Evolutionary conservation across 2,888 invertebrate genomes (phyloP), one percentile per base, ranked within the genome.

Genomic region (Anthophora plumipes): DNA sequence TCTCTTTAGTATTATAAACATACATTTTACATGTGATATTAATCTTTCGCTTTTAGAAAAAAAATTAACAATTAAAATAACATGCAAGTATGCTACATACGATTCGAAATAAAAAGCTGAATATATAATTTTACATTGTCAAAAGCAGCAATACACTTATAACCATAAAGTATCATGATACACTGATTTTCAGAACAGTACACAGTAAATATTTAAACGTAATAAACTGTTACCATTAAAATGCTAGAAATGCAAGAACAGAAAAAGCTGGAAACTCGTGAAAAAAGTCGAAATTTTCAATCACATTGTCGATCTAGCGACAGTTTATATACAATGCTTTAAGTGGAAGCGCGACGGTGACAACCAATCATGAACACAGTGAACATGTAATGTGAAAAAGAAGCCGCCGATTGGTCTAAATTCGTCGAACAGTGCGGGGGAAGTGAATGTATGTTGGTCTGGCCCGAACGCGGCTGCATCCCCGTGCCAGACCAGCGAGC

Each of bases 401-500:
- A 8, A 12, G 14, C 9, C 5, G 5, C 7, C 12, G 66, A 76
- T 83, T 82, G 79, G 82, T 68, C 14, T 17, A 50, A 66, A 82
- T 54, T 73, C 57, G 11, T 72, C 31, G 7, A n/a, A 0, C 5
- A 22, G 7, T 8, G 22, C 31, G 25, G 22, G 0, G 52, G 55
- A 31, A 77, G 66, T 43, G 60, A 73, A 70, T 50, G 81, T 61
- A 46, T 54, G 78, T 41, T 82, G 68, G 81, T 84, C 85, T 85
- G 79, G 72, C 84, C 57, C 67, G 82, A 86, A 78, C 77, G 85
- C 78, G 80, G 66, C 75, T 87, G 37, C 70, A 85, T 88, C 82
- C 76, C 87, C 80, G 77, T 83, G 72, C 71, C 69, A 72, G 80
- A 60, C 71, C 61, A 76, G 68, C 71, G 25, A 80, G 76, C 70